phyloP scores from a whole-genome alignment of 2,797 vertebrate genomes.

The Sternarchorhynchus goeldii region DNA sequence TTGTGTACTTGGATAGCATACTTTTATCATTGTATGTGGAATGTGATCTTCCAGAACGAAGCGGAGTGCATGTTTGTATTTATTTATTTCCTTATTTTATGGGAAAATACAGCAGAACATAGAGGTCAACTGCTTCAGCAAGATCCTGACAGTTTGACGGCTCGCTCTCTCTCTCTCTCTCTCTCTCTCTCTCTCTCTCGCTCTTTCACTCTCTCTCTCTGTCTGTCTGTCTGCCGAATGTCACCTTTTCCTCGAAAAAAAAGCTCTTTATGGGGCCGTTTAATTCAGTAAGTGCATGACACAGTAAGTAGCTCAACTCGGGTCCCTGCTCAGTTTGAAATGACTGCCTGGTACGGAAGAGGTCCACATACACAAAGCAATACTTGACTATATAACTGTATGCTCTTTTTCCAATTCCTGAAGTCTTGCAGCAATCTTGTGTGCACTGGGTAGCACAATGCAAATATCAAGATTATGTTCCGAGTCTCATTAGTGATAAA shows the following conservation, averaged over 20 bases:
- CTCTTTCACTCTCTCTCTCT: neutral
- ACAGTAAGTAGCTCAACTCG: constrained; percentile 1
- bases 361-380: constrained; percentile 5
- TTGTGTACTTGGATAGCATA: constrained; percentile 13
- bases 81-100: neutral
- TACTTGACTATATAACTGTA: neutral
- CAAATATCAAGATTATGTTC: constrained; percentile 75
- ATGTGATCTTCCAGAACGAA: constrained; percentile 19
- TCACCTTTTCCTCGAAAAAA: constrained; percentile 37
- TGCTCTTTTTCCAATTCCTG: constrained; percentile 18
- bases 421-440: constrained; percentile 60
- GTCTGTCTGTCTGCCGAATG: neutral
- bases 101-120: constrained; percentile 20
- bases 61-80: constrained; percentile 2
- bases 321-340: constrained; percentile 10
- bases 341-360: neutral
- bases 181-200: neutral
- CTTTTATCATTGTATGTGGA: neutral
- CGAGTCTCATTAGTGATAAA: constrained; percentile 77
- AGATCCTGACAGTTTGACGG: constrained; percentile 35
- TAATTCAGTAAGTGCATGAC: neutral
- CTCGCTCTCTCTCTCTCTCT: constrained; percentile 19
- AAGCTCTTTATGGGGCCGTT: neutral
- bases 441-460: constrained; percentile 71
- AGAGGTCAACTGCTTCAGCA: constrained; percentile 45